A percentile compares a stretch with the other conserved stretches of the same genome.
These are phyloP conservation scores for Leucozona laternaria DNA, from an alignment of 2,888 invertebrate species.

Conservation along the genomic window DNA sequence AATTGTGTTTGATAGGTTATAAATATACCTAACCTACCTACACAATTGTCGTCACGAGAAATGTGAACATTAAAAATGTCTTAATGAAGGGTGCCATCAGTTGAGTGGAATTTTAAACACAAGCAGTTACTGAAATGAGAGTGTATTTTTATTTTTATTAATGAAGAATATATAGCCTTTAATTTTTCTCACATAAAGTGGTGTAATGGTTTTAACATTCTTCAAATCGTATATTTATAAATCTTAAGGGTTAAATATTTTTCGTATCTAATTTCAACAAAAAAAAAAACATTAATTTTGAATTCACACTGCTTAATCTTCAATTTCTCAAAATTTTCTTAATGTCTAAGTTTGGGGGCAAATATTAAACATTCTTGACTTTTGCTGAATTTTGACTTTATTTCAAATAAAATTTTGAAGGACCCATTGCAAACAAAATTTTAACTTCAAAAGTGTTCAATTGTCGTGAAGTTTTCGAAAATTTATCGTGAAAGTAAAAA, in stretches of 20 bases:
- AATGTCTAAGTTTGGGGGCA: no score
- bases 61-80: not conserved
- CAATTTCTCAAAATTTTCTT: no score
- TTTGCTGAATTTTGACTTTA: no score
- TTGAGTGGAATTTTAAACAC: conserved; percentile 8
- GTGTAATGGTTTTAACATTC: not conserved
- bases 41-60: not conserved
- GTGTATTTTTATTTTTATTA: not conserved
- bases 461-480: no score
- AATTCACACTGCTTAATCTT: no score
- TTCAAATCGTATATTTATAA: not conserved
- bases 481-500: no score
- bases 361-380: no score
- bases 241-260: not conserved
- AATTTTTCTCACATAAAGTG: conserved; percentile 2
- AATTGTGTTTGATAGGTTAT: not conserved
- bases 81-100: conserved; percentile 16
- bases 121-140: not conserved
- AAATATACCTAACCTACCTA: not conserved
- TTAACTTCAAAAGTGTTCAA: no score
- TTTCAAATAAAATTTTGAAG: no score
- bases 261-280: no score
- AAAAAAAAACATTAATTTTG: no score
- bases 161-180: not conserved
- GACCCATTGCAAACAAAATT: no score